Base-by-base conservation (phyloP, 1,140 invertebrate genomes). In the Watersipora subatra region DNA sequence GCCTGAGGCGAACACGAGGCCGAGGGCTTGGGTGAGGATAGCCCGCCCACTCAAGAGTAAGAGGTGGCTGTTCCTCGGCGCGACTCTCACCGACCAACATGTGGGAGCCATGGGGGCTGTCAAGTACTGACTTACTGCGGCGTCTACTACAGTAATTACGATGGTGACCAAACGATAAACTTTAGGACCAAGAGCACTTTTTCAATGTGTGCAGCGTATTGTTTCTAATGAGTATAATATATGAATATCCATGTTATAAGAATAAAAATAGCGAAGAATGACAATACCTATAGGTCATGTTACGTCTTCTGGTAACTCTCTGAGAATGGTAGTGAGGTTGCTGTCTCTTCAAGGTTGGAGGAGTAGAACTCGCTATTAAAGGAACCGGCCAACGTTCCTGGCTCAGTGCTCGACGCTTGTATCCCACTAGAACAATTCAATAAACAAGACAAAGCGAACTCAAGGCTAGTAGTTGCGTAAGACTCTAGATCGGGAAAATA, bases 51-150 rank as follows among this genome's bases (percentile, higher is more conserved):
- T 59, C 58, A 7, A 59, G 22, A 28, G 22, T 24, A 7, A 59
- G 17, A 12, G 22, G 22, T 12, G 58, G 27, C 17, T 22, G 22
- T 24, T 59, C 58, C 27, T 24, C 22, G 7, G 27, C 17, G 7
- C 58, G 58, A 59, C 58, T 25, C 58, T 59, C 58, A 28, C 22
- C 22, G 17, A 59, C 22, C 7, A 59, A 22, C 58, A 59, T 59
- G 58, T 28, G 58, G 7, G 58, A 28, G 17, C 22, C 22, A 28
- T 28, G 58, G 7, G 58, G 58, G 22, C 22, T 25, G 58, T 59
- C 58, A 12, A 25, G 22, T 22, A 28, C 58, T 12, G 22, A 25
- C 22, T 59, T 59, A 17, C 22, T 59, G 22, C 58, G 58, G 22
- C 58, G 58, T 7, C 58, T 46, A n/a, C n/a, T n/a, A n/a, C n/a